A percentile compares a stretch with the other conserved stretches of the same genome.
Conservation (phyloP, 2,113 vertebrate species). For the Monarcha castaneiventris region DNA sequence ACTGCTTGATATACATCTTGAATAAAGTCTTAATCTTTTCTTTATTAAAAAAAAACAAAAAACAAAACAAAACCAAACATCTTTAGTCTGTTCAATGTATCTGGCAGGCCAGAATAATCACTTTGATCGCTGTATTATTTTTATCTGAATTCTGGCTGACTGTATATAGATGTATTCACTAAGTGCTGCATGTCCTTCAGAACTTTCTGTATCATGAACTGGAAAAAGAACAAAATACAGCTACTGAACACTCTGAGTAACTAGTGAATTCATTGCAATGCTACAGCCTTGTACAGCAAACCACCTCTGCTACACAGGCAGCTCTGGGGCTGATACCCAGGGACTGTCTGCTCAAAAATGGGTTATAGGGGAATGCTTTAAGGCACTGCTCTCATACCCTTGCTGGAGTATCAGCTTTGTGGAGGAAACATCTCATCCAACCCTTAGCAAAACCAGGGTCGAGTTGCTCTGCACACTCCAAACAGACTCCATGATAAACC, state of each 20-base stretch:
- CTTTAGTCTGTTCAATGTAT: slow-evolving; percentile 55
- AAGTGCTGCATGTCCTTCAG: slow-evolving; percentile 67
- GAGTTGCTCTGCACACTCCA: fast-evolving
- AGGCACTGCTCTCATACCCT: background rate
- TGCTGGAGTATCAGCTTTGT: background rate
- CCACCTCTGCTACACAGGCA: background rate
- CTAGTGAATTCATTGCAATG: slow-evolving; percentile 28
- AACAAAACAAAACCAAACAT: background rate
- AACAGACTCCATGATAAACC: background rate
- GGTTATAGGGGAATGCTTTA: background rate
- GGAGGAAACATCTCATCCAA: background rate
- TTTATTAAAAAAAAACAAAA: slow-evolving; percentile 34
- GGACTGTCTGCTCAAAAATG: background rate
- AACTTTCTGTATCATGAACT: slow-evolving; percentile 57
- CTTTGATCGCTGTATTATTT: slow-evolving; percentile 50
- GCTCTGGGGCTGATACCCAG: background rate
- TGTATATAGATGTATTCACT: slow-evolving; percentile 62
- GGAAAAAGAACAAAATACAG: slow-evolving; percentile 63
- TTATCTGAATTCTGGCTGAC: slow-evolving; percentile 58
- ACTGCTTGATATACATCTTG: slow-evolving; percentile 70
- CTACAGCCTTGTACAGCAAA: background rate
- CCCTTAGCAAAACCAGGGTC: background rate
- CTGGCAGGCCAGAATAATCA: slow-evolving; percentile 68
- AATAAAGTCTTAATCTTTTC: slow-evolving; percentile 80
- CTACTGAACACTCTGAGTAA: slow-evolving; percentile 53